Conservation (phyloP, 2,888 invertebrate species). For the Timema podura region DNA sequence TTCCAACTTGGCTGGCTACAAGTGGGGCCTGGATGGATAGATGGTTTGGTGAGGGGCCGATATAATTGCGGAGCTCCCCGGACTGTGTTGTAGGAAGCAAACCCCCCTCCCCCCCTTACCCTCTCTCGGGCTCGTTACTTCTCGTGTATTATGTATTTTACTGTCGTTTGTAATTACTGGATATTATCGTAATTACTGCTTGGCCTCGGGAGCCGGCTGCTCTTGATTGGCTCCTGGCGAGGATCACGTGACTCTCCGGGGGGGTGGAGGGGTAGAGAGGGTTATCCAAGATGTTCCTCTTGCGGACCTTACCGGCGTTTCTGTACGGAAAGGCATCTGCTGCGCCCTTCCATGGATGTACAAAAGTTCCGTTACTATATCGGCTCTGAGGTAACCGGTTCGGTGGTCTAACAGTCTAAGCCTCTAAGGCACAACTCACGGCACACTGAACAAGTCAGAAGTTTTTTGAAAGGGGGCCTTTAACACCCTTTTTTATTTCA, state of each 20-base stretch:
- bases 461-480: no score
- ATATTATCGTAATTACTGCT: slow-evolving; percentile 44
- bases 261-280: background rate
- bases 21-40: slow-evolving; percentile 11
- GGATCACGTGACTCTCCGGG: slow-evolving; percentile 25
- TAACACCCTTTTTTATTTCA: no score
- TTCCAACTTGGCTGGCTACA: slow-evolving; percentile 2
- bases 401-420: no score
- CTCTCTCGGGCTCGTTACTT: slow-evolving; percentile 17
- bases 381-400: no score
- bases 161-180: slow-evolving; percentile 45
- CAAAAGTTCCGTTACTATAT: no score
- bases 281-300: background rate
- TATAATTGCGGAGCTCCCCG: slow-evolving; percentile 15
- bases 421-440: no score
- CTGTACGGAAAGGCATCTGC: no score
- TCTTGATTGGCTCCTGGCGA: slow-evolving; percentile 24
- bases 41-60: slow-evolving; percentile 6
- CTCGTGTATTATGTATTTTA: slow-evolving; percentile 41
- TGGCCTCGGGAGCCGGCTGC: slow-evolving; percentile 20
- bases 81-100: slow-evolving; percentile 4
- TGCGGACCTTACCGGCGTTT: slow-evolving; percentile 1
- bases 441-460: no score
- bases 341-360: no score
- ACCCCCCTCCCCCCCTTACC: background rate